Conservation (phyloP, 2,888 invertebrate species). For the Cheilosia pagana region DNA sequence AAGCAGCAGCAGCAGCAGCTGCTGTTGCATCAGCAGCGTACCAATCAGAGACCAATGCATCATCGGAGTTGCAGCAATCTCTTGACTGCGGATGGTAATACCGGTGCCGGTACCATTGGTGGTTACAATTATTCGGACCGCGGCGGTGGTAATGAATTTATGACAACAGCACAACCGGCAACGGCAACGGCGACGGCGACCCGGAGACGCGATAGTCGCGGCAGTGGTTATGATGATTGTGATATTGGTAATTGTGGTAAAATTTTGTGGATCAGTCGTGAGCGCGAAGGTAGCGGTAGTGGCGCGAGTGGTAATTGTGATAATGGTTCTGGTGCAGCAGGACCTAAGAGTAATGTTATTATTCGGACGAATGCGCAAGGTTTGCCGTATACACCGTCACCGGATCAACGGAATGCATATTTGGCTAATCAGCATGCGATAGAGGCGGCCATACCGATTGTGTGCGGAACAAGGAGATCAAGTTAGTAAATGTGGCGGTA, state of each 20-base stretch:
- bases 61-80: constrained; percentile 80
- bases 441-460: constrained; percentile 87
- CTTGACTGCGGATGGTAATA: constrained; percentile 67
- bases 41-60: constrained; percentile 76
- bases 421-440: constrained; percentile 82
- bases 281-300: constrained; percentile 66
- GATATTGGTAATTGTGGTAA: constrained; percentile 82
- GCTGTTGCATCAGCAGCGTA: constrained; percentile 43
- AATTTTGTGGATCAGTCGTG: constrained; percentile 81
- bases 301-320: constrained; percentile 60
- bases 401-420: constrained; percentile 80
- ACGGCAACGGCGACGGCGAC: constrained; percentile 37
- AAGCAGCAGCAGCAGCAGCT: constrained; percentile 32
- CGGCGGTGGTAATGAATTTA: constrained; percentile 49
- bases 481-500: constrained; percentile 86
- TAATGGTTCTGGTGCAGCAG: constrained; percentile 42
- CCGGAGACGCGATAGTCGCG: constrained; percentile 49
- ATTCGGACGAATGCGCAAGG: constrained; percentile 81
- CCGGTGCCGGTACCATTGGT: constrained; percentile 35
- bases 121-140: constrained; percentile 55
- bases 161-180: constrained; percentile 28
- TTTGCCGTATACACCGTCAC: constrained; percentile 81
- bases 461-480: constrained; percentile 89
- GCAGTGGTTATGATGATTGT: constrained; percentile 76
- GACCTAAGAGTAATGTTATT: constrained; percentile 64